Base-by-base conservation (phyloP, 2,113 vertebrate species). In the Odobenus rosmarus region DNA sequence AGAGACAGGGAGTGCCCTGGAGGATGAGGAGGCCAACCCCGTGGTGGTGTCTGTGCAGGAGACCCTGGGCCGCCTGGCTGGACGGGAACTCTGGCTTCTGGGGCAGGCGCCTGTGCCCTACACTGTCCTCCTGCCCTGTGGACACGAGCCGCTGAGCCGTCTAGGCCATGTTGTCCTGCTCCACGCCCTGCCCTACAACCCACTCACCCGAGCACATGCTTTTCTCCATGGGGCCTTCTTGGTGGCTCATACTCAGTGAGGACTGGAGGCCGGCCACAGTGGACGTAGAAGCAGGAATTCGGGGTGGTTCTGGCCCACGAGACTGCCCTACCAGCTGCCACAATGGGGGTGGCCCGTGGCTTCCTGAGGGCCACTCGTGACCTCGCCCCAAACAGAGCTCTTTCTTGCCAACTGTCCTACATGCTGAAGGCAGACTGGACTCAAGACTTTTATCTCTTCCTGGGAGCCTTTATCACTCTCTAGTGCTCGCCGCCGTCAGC, bases 221-320 rank as follows among this genome's bases (percentile, higher is more conserved):
- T 24, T 24, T 64, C 42, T 24, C 26, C 39, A 0, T 0, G 5
- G 26, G 13, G 8, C 36, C 67, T 53, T 69, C n/a, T 31, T 6
- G 3, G 3, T 4, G 4, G 39, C 2, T 6, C 39, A 0, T 6
- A 4, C 18, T 39, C 39, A 39, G 39, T 15, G 46, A 24, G 69
- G 6, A 0, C n/a, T 3, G 9, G 3, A 24, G 46, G 83, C 3
- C 0, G 10, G 24, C 67, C 10, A 0, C 1, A 0, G 23, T 2
- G 7, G 1, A 5, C 11, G 0, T 0, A 4, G 7, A 5, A 0
- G 23, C 53, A 7, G 77, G 26, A 8, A 3, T 3, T 11, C 46
- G 0, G 39, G 74, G 10, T 21, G 0, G 10, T 18, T 21, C 53
- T 33, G 11, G n/a, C 1, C n/a, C 24, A 0, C 0, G 0, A 3